Conservation (phyloP, 1,140 invertebrate genomes). For the Theocolax elegans region DNA sequence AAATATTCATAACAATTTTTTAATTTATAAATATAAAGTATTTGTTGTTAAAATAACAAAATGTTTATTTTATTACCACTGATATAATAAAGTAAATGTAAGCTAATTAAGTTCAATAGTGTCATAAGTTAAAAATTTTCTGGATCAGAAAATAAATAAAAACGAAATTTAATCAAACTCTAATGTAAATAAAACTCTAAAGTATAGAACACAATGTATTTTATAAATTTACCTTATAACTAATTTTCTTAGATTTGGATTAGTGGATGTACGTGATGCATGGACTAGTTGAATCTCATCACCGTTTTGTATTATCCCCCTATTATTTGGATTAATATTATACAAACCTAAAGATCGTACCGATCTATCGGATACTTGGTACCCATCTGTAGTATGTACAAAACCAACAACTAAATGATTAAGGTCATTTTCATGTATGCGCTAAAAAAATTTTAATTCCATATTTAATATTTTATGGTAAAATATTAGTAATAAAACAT, state of each 20-base stretch:
- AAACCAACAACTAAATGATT: constrained; percentile 20
- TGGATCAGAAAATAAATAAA: too few species aligned
- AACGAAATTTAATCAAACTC: too few species aligned
- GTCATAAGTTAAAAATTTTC: too few species aligned
- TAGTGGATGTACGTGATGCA: constrained; percentile 53
- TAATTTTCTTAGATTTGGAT: constrained; percentile 60
- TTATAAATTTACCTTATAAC: constrained; percentile 55
- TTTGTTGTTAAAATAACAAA: too few species aligned
- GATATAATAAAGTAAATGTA: too few species aligned
- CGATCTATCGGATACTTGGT: constrained; percentile 59
- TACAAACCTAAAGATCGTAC: constrained; percentile 57
- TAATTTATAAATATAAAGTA: too few species aligned
- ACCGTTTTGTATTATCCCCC: constrained; percentile 49
- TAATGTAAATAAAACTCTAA: too few species aligned
- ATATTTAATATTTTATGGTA: neutral
- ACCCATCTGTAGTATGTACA: constrained; percentile 36
- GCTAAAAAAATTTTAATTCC: constrained; percentile 12
- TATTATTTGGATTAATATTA: constrained; percentile 43
- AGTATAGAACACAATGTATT: too few species aligned
- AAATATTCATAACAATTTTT: too few species aligned
- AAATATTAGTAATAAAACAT: neutral
- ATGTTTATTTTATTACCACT: too few species aligned
- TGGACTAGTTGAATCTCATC: constrained; percentile 50
- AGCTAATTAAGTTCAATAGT: too few species aligned
- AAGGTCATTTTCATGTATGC: constrained; percentile 19